A percentile compares a stretch with the other conserved stretches of the same genome.
Conservation (phyloP, 2,797 vertebrate genomes). For the Smutsia temminckii region DNA sequence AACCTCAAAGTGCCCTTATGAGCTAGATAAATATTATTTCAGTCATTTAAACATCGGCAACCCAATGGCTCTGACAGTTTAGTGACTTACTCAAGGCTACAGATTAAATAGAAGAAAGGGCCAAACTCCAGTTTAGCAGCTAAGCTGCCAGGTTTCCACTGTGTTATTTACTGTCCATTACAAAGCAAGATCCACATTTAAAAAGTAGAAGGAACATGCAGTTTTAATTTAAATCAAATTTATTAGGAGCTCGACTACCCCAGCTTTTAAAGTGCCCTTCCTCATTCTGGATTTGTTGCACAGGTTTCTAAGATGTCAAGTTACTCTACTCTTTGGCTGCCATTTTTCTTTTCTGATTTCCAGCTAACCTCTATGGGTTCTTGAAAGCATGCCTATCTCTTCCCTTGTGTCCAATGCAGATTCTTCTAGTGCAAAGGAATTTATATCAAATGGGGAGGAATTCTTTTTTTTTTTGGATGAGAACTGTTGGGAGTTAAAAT, state of each 20-base stretch:
- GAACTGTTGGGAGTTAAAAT: slow-evolving; percentile 47
- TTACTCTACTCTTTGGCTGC: slow-evolving; percentile 35
- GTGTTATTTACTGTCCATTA: slow-evolving; percentile 36
- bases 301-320: slow-evolving; percentile 31
- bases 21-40: slow-evolving; percentile 62
- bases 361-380: slow-evolving; percentile 50
- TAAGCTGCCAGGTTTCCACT: slow-evolving; percentile 40
- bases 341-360: slow-evolving; percentile 70
- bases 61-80: slow-evolving; percentile 3
- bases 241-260: slow-evolving; percentile 6
- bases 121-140: not conserved
- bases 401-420: slow-evolving; percentile 68
- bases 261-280: slow-evolving; percentile 40
- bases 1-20: not conserved
- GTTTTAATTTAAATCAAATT: slow-evolving; percentile 63
- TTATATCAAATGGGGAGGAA: slow-evolving; percentile 64
- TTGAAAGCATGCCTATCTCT: slow-evolving; percentile 72
- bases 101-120: not conserved
- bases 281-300: slow-evolving; percentile 43
- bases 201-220: not conserved
- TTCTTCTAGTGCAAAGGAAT: slow-evolving; percentile 70
- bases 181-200: not conserved
- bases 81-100: not conserved
- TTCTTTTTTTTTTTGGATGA: slow-evolving; percentile 43
- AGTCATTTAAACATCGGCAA: slow-evolving; percentile 30